Evolutionary conservation across 2,888 invertebrate species (phyloP), one percentile per base, ranked within the genome.

Genomic region (Fabriciana adippe): DNA sequence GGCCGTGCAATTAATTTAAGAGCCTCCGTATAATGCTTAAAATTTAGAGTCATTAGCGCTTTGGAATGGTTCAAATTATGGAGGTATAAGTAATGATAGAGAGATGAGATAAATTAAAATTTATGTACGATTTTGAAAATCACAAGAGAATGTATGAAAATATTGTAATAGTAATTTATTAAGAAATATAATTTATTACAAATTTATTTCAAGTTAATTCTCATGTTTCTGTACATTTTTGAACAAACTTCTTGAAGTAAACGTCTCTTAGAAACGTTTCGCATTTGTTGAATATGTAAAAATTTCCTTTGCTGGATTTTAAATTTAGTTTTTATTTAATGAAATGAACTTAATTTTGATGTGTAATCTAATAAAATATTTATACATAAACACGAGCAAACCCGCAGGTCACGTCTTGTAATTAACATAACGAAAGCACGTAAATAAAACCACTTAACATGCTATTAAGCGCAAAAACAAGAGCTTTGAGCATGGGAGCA

Each of bases 1-100:
- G 79, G 79, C 75, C 76, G 74, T 59, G 86, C 81, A 87, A 91
- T 91, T 91, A 87, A 90, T 91, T 86, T 89, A 86, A 88, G 83
- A 86, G 89, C 84, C 76, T 79, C 81, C 79, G 74, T 75, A 76
- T 76, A 74, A 74, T 74, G 73, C 72, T 73, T 76, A 71, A 73
- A 73, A 72, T 65, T 69, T 66, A 53, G 50, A 51, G 65, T 61
- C 70, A 73, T 73, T 71, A 71, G 66, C 71, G 66, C 61, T 57
- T 64, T 54, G 54, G 62, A 70, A 70, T 70, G 65, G 62, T 65
- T 62, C 62, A 57, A 70, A 63, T 68, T 65, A 70, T 62, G 50
- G 59, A 41, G 59, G 35, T 68, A 63, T 70, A 57, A 66, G 48
- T 62, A 66, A 61, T 66, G 50, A 61, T 55, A 16, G 31, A 8